Percentiles rank a stretch among this genome's conserved stretches.
Conservation (phyloP, 2,888 invertebrate species). For the Gymnosoma rotundatum region DNA sequence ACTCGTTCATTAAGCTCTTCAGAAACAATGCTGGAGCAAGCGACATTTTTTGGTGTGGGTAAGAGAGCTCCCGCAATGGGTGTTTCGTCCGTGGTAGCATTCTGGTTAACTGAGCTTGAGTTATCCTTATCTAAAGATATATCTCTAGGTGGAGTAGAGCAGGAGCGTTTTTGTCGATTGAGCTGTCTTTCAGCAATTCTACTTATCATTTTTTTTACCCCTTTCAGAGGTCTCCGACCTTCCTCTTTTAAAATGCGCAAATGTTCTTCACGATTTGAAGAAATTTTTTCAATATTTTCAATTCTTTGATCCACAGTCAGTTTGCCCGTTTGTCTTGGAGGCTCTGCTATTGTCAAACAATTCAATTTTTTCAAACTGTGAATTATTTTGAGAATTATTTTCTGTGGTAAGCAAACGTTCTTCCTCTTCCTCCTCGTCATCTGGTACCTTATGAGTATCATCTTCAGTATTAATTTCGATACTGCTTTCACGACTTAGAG, state of each 20-base stretch:
- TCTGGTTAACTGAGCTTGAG: slow-evolving; percentile 32
- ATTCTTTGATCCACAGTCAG: slow-evolving; percentile 76
- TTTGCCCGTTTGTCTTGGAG: not conserved
- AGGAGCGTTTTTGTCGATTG: slow-evolving; percentile 71
- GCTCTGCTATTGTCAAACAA: not conserved
- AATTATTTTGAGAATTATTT: not conserved
- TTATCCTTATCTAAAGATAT: slow-evolving; percentile 62
- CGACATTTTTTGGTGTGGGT: slow-evolving; percentile 74
- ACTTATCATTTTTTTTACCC: slow-evolving; percentile 79
- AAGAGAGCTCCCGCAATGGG: slow-evolving; percentile 60
- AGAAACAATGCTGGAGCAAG: slow-evolving; percentile 75
- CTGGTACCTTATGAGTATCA: slow-evolving; percentile 68
- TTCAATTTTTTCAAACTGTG: slow-evolving; percentile 1
- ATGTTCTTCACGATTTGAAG: slow-evolving; percentile 77
- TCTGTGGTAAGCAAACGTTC: not conserved
- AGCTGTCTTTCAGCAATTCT: slow-evolving; percentile 78
- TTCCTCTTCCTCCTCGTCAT: slow-evolving; percentile 68
- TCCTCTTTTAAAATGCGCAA: slow-evolving; percentile 88
- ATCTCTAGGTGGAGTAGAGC: slow-evolving; percentile 59
- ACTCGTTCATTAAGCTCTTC: slow-evolving; percentile 75
- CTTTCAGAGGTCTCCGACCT: slow-evolving; percentile 83
- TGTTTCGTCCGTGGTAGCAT: slow-evolving; percentile 21
- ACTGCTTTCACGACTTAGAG: slow-evolving; percentile 79
- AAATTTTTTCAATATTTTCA: slow-evolving; percentile 78
- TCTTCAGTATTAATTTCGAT: slow-evolving; percentile 80